These are phyloP conservation scores for Stictonetta naevosa DNA, from an alignment of 2,113 vertebrate genomes.

Conservation along the genomic window DNA sequence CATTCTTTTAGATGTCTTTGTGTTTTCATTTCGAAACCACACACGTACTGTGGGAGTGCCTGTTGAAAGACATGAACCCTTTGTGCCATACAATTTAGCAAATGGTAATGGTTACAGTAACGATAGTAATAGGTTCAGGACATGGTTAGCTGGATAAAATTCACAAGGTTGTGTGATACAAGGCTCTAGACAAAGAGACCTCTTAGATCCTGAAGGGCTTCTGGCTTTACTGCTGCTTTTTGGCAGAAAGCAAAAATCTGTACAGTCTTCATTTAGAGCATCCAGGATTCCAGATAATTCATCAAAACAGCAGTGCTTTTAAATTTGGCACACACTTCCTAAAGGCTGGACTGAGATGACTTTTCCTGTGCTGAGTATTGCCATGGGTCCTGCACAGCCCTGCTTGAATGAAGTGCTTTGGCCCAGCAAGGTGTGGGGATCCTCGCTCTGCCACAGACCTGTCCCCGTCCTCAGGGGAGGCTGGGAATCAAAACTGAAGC, in stretches of 20 bases:
- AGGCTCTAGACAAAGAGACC: not conserved
- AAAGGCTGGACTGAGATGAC: not conserved
- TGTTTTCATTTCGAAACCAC: not conserved
- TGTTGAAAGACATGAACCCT: not conserved
- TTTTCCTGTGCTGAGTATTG: not conserved
- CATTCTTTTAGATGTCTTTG: conserved; percentile 6
- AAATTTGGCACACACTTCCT: not conserved
- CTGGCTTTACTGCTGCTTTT: not conserved
- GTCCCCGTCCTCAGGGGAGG: not conserved
- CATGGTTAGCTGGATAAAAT: not conserved
- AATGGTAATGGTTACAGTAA: not conserved
- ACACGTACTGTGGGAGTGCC: not conserved
- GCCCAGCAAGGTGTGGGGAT: not conserved
- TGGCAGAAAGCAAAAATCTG: not conserved
- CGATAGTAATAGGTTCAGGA: not conserved
- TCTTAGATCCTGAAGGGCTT: not conserved
- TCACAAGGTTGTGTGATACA: not conserved
- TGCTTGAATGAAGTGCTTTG: not conserved
- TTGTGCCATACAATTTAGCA: not conserved
- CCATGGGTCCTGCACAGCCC: not conserved
- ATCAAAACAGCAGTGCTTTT: not conserved
- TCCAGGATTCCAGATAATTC: not conserved
- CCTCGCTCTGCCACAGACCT: not conserved
- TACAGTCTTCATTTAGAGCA: not conserved
- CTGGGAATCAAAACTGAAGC: not conserved